Percentiles rank a stretch among this genome's conserved stretches.
Evolutionary conservation across 2,888 invertebrate genomes (phyloP).

Genomic region (Nomada lathburiana): DNA sequence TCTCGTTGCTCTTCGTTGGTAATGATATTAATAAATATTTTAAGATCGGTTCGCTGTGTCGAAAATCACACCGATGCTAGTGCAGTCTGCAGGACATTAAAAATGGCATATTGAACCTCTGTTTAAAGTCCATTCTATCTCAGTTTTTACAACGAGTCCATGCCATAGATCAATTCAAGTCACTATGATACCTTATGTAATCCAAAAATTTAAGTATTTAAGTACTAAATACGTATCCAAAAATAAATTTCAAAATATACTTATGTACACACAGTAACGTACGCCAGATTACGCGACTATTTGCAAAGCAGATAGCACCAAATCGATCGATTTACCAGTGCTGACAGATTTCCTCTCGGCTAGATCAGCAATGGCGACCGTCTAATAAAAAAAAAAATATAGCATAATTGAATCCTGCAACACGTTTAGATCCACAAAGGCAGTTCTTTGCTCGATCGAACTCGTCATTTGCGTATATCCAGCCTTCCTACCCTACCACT

Average conservation of each 20-base stretch:
- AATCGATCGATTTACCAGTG: not conserved
- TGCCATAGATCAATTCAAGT: slow-evolving; percentile 33
- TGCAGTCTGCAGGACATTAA: slow-evolving; percentile 24
- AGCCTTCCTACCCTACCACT: slow-evolving; percentile 67
- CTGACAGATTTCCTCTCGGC: no score
- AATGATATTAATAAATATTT: not conserved
- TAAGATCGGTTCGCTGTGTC: slow-evolving; percentile 30
- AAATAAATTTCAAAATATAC: not conserved
- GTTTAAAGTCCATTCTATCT: slow-evolving; percentile 5
- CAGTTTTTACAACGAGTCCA: not conserved
- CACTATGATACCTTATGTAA: no score
- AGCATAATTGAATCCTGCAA: slow-evolving; percentile 10
- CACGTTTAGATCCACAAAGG: not conserved
- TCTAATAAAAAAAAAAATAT: not conserved
- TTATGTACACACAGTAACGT: not conserved
- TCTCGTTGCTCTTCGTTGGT: no score
- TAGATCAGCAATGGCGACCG: not conserved
- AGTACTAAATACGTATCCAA: not conserved
- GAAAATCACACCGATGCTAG: slow-evolving; percentile 24
- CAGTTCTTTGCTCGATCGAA: slow-evolving; percentile 44
- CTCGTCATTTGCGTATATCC: slow-evolving; percentile 32
- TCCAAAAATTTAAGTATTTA: no score
- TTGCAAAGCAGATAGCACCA: not conserved
- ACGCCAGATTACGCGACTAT: not conserved
- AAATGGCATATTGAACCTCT: slow-evolving; percentile 32